A percentile compares a stretch with the other conserved stretches of the same genome.
These are phyloP conservation scores for Monopterus albus DNA, from an alignment of 2,113 vertebrate species.

Conservation along the genomic window DNA sequence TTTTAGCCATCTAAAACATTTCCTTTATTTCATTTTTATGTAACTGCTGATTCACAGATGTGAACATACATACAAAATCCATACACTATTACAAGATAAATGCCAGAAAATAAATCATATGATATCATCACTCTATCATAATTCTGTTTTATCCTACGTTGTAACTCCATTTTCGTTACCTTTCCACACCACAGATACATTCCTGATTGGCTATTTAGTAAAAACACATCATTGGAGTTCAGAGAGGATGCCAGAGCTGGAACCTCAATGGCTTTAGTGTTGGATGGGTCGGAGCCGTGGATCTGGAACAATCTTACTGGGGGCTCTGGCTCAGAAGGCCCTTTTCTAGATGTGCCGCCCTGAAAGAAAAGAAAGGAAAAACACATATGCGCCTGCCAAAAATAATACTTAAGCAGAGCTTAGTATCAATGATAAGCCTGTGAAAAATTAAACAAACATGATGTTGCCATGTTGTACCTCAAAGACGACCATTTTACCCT, in stretches of 20 bases:
- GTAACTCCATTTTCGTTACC: constrained; percentile 68
- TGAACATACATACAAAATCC: too few relatives aligned
- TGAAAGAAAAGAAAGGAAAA: constrained; percentile 49
- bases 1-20: too few relatives aligned
- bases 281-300: constrained; percentile 81
- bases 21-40: background rate
- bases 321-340: constrained; percentile 78
- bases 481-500: constrained; percentile 89
- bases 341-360: constrained; percentile 89
- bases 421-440: background rate
- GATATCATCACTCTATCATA: background rate
- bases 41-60: background rate
- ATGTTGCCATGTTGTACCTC: constrained; percentile 83
- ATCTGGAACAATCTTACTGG: constrained; percentile 89
- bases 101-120: background rate
- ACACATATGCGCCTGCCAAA: background rate
- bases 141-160: too few relatives aligned
- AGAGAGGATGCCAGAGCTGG: constrained; percentile 82
- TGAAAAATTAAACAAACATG: background rate
- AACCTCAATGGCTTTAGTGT: constrained; percentile 85
- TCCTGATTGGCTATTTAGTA: constrained; percentile 81
- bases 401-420: background rate
- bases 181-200: constrained; percentile 91
- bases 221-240: constrained; percentile 91
- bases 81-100: background rate